These are phyloP conservation scores for Neostethus bicornis DNA, from an alignment of 2,797 vertebrate genomes.

Conservation along the genomic window DNA sequence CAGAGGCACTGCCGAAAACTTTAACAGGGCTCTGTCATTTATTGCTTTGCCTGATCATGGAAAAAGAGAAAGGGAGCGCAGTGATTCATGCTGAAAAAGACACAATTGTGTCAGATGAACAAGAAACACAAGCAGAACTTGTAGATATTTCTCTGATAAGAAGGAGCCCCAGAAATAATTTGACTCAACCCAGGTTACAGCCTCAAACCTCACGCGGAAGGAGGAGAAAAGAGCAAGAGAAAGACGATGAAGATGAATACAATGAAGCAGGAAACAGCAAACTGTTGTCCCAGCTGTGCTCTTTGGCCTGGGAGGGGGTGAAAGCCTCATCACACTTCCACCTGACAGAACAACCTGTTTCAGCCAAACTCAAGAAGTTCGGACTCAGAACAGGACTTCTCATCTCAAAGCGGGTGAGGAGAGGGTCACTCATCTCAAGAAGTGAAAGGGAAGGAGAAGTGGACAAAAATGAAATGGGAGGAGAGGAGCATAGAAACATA, in stretches of 20 bases:
- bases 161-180: not conserved
- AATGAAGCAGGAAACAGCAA: conserved; percentile 11
- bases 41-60: conserved; percentile 73
- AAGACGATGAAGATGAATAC: not conserved
- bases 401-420: conserved; percentile 32
- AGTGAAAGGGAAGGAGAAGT: conserved; percentile 22
- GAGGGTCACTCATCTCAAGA: not conserved
- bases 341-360: conserved; percentile 39
- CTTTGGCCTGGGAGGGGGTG: conserved; percentile 83
- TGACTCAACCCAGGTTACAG: not conserved
- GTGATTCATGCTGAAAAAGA: not conserved
- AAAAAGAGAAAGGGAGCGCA: conserved; percentile 2
- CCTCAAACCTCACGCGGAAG: conserved; percentile 14
- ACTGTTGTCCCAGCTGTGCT: conserved; percentile 72
- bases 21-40: conserved; percentile 83
- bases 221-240: not conserved
- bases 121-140: conserved; percentile 9
- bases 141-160: not conserved
- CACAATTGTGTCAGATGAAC: not conserved
- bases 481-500: not conserved
- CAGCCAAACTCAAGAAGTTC: conserved; percentile 70
- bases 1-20: conserved; percentile 76
- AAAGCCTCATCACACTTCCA: conserved; percentile 74
- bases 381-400: conserved; percentile 77
- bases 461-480: not conserved